Evolutionary conservation across 2,113 vertebrate genomes (phyloP), one percentile per base, ranked within the genome.

Genomic region (Bubo scandiacus): DNA sequence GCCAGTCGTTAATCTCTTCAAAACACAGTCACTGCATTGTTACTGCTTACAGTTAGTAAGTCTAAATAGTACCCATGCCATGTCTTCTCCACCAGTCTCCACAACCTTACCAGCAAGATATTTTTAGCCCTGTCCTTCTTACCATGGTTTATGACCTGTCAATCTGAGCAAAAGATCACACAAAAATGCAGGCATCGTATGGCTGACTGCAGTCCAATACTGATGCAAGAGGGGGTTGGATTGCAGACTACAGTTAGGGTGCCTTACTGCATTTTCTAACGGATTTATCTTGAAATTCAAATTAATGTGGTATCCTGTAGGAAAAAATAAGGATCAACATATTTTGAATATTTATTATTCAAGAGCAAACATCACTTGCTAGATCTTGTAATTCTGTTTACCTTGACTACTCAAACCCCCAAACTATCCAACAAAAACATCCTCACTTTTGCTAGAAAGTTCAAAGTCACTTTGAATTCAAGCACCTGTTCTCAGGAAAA

Each of bases 101-200:
- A 97, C 96, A 96, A 98, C 98, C 97, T 97, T 96, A 96, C 79
- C 92, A 97, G 92, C 71, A 96, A 61, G 90, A n/a, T 95, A 95
- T 96, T 96, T 97, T 96, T 89, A 98, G 96, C 92, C 95, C 96
- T 98, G 95, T 96, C 95, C 86, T 98, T 98, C 99, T 99, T 99
- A 99, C 99, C 99, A 80, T 98, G 98, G 98, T 97, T 99, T 98
- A 97, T 96, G 98, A 98, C 99, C 99, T 97, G 97, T 98, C 98
- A 99, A 98, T 98, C 93, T 98, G 97, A 99, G 98, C 97, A 98
- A 98, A 97, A 98, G 98, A 97, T 99, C 98, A 96, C 97, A 98
- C 95, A 99, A 98, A 98, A 99, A 98, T 47, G 98, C 99, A 86
- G 98, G 97, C 40, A 98, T 57, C 94, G 96, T 98, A 98, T 98